Evolutionary conservation across 2,113 vertebrate genomes (phyloP).

Genomic region (Mandrillus leucophaeus): DNA sequence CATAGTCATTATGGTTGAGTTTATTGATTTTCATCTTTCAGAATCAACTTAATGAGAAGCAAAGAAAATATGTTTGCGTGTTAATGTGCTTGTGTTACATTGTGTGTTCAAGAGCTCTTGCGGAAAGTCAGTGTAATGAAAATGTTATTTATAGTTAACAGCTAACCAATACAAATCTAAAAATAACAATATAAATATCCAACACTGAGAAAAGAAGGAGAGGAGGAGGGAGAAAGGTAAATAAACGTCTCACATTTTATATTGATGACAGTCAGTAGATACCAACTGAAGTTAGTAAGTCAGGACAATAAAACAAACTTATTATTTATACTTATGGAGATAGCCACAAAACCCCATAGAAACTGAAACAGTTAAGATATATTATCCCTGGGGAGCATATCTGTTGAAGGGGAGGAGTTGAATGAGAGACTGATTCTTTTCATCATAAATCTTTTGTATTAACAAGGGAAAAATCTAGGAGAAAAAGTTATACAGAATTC

Average conservation of each 20-base stretch:
- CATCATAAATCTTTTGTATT: background rate
- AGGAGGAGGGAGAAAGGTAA: background rate
- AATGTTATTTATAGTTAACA: constrained; percentile 33
- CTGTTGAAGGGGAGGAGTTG: background rate
- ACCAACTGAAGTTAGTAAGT: background rate
- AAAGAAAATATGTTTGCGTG: background rate
- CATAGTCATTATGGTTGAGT: background rate
- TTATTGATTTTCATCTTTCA: constrained; percentile 51
- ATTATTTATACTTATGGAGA: background rate
- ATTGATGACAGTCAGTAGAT: background rate
- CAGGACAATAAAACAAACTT: constrained; percentile 9
- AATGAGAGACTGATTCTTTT: background rate
- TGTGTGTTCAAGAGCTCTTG: constrained; percentile 41
- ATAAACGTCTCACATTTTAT: background rate
- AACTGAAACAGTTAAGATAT: background rate
- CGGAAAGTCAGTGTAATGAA: constrained; percentile 10
- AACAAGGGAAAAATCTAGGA: background rate
- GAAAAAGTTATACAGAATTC: background rate
- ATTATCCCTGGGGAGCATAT: background rate
- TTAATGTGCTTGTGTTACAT: constrained; percentile 34
- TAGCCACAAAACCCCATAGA: background rate
- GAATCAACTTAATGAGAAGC: constrained; percentile 42
- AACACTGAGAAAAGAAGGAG: background rate
- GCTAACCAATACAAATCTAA: constrained; percentile 3
- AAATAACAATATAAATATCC: background rate